Conservation (phyloP, 2,113 vertebrate genomes). For the Dendropsophus ebraccatus region DNA sequence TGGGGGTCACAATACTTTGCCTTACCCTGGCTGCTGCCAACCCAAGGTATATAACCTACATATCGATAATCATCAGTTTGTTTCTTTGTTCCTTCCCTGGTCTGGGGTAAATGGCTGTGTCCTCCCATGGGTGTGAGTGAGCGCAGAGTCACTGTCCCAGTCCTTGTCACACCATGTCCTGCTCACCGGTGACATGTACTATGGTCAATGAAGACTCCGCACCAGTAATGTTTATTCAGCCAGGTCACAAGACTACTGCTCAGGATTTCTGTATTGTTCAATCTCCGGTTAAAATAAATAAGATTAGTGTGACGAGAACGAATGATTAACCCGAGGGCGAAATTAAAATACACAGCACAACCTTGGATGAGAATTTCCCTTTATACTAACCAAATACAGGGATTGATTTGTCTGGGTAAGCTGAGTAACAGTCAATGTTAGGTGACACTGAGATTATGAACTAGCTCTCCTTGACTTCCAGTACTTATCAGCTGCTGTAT, state of each 20-base stretch:
- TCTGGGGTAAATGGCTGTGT: not conserved
- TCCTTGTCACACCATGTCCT: too few relatives aligned
- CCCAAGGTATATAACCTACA: too few relatives aligned
- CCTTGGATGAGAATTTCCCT: not conserved
- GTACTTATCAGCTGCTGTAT: too few relatives aligned
- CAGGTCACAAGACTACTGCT: not conserved
- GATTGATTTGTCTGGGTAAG: not conserved
- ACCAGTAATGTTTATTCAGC: too few relatives aligned
- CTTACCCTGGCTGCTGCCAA: too few relatives aligned
- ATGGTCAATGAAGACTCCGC: too few relatives aligned
- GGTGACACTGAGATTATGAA: not conserved
- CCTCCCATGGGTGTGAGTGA: not conserved
- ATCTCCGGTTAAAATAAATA: constrained; percentile 3
- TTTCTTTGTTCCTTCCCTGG: not conserved
- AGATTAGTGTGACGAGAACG: not conserved
- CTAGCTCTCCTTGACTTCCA: not conserved
- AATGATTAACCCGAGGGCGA: not conserved
- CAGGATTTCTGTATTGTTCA: not conserved
- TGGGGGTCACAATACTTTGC: too few relatives aligned
- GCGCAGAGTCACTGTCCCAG: not conserved
- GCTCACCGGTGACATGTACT: not conserved
- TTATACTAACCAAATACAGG: not conserved
- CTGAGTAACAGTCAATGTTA: not conserved
- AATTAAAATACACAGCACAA: not conserved
- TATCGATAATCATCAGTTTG: too few relatives aligned